These are phyloP conservation scores for Cyclura pinguis DNA, from an alignment of 2,797 vertebrate genomes.

Conservation along the genomic window DNA sequence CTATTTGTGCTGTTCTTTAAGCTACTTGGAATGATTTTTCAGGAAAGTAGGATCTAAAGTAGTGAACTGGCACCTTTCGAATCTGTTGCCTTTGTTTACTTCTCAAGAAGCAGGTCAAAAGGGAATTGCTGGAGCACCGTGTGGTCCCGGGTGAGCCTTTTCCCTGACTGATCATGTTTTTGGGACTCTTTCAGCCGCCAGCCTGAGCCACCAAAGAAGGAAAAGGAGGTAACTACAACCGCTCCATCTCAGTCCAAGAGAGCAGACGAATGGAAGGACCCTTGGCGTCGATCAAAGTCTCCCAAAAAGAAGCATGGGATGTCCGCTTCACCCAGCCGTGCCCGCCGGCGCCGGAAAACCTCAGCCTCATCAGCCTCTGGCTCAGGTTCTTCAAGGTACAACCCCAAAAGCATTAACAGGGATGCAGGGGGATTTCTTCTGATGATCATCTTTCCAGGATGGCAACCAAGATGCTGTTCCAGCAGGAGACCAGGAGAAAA, in stretches of 20 bases:
- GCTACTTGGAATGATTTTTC: background rate
- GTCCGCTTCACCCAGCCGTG: conserved; percentile 88
- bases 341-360: conserved; percentile 88
- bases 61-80: background rate
- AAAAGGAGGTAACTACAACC: conserved; percentile 77
- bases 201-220: conserved; percentile 87
- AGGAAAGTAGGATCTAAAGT: background rate
- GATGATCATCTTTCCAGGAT: too few species aligned
- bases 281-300: conserved; percentile 98
- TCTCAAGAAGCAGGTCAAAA: background rate
- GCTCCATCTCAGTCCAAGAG: conserved; percentile 83
- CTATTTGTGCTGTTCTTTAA: background rate
- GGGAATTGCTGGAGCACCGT: too few species aligned
- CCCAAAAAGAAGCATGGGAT: conserved; percentile 89
- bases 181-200: conserved; percentile 82
- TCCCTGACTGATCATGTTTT: too few species aligned
- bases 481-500: background rate
- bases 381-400: conserved; percentile 94
- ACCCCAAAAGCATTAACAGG: background rate
- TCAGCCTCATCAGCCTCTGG: conserved; percentile 93
- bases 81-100: too few species aligned
- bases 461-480: background rate
- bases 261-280: conserved; percentile 98
- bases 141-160: background rate
- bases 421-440: background rate